Conservation (phyloP, 2,113 vertebrate species). For the Saguinus midas region DNA sequence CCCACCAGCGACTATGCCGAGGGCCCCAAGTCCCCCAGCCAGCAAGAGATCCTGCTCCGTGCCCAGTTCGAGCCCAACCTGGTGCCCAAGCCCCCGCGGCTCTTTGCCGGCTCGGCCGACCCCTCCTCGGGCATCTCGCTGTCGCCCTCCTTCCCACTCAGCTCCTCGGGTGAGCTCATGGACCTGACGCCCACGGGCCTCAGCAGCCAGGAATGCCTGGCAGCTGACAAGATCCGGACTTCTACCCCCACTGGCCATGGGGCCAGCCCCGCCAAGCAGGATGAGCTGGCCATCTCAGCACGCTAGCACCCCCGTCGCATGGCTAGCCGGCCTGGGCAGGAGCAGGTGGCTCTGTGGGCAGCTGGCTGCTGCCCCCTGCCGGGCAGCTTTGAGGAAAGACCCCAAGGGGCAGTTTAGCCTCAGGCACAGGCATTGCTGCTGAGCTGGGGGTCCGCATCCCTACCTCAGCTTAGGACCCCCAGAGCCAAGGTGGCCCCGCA, state of each 20-base stretch:
- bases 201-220: slow-evolving; percentile 89
- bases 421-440: slow-evolving; percentile 54
- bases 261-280: slow-evolving; percentile 85
- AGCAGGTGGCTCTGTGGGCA: slow-evolving; percentile 61
- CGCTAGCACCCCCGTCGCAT: slow-evolving; percentile 80
- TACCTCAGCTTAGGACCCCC: slow-evolving; percentile 83
- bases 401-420: background rate
- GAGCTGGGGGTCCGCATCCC: slow-evolving; percentile 80
- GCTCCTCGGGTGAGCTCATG: slow-evolving; percentile 96
- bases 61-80: slow-evolving; percentile 97
- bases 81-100: slow-evolving; percentile 96
- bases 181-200: slow-evolving; percentile 93
- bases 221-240: slow-evolving; percentile 92
- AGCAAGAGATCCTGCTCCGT: slow-evolving; percentile 93
- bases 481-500: slow-evolving; percentile 29
- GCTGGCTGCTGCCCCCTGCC: background rate
- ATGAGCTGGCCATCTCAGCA: slow-evolving; percentile 87
- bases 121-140: slow-evolving; percentile 98
- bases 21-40: slow-evolving; percentile 86
- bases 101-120: slow-evolving; percentile 95
- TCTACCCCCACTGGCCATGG: slow-evolving; percentile 86
- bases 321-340: background rate
- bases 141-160: slow-evolving; percentile 97
- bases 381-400: slow-evolving; percentile 49
- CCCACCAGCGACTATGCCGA: slow-evolving; percentile 86